Evolutionary conservation across 2,888 invertebrate genomes (phyloP).

Genomic region (Acleris literana): DNA sequence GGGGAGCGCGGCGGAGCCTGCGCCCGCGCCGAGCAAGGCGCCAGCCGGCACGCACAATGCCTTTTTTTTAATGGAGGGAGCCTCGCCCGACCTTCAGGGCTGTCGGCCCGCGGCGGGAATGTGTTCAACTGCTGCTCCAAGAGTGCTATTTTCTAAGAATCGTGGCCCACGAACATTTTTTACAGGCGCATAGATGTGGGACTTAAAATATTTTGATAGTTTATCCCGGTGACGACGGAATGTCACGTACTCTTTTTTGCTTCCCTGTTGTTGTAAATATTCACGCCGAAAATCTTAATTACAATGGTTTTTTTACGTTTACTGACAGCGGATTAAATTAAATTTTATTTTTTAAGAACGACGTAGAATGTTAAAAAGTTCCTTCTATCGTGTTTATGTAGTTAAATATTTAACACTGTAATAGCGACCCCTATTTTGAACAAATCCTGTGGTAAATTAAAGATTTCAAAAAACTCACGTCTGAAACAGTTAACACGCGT

Average conservation of each 20-base stretch:
- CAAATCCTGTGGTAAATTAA: too few relatives aligned
- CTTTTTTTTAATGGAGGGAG: constrained; percentile 56
- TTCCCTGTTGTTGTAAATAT: not conserved
- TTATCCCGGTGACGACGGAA: constrained; percentile 25
- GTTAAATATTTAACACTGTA: too few relatives aligned
- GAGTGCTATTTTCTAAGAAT: constrained; percentile 73
- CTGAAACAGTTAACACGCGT: too few relatives aligned
- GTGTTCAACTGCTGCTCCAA: constrained; percentile 59
- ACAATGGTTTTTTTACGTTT: not conserved
- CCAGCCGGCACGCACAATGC: constrained; percentile 52
- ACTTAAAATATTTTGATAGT: constrained; percentile 34
- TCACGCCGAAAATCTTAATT: not conserved
- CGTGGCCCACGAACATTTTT: constrained; percentile 70
- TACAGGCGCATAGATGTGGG: constrained; percentile 32
- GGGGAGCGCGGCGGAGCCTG: constrained; percentile 36
- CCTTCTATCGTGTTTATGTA: too few relatives aligned
- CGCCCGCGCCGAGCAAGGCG: constrained; percentile 44
- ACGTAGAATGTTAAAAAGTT: too few relatives aligned
- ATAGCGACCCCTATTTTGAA: too few relatives aligned
- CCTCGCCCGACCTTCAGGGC: constrained; percentile 68
- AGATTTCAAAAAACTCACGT: too few relatives aligned
- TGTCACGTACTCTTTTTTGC: constrained; percentile 24
- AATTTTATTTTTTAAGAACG: too few relatives aligned
- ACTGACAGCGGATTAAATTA: too few relatives aligned
- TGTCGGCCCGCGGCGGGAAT: constrained; percentile 57